Base-by-base conservation (phyloP, 2,888 invertebrate genomes). In the Diaperis boleti region DNA sequence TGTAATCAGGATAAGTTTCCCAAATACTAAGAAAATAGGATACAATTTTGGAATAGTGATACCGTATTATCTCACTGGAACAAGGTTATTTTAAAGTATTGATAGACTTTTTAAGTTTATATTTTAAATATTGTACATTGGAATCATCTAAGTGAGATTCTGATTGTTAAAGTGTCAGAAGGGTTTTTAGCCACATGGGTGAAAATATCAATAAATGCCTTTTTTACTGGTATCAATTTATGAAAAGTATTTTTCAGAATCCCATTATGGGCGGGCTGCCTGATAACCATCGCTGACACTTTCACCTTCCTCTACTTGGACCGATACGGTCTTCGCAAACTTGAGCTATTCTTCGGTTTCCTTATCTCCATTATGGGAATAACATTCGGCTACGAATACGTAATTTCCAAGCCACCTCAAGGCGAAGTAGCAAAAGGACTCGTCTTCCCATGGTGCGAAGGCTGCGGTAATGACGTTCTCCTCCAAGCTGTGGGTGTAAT, bases 231-330 rank as follows among this genome's bases (percentile, higher is more conserved):
- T n/a, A n/a, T n/a, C n/a, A 33, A 37, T 11, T 10, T 37, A 2
- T 13, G 14, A 37, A 11, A 37, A 44, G 15, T 17, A 13, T 39
- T 22, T 45, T 26, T 26, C 6, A 88, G 88, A 62, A 86, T 92
- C 71, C 91, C 92, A 29, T 80, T 94, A 59, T 94, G 89, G 86
- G 89, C 83, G 18, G 95, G 95, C 7, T 92, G 92, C 39, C 81
- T 95, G 35, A 92, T 95, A 65, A 95, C 95, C 6, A 87, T 94
- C 44, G 80, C 87, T 10, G 95, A 95, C 76, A 94, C 95, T 4
- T 92, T 95, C 78, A 94, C 94, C 6, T 95, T 95, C 82, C 84
- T 95, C 66, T 87, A 93, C 72, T 82, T 95, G 69, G 95, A 95
- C 79, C 92, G 91, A 76, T 94, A 92, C 78, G 94, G 92, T 49